Percentiles rank a stretch among this genome's conserved stretches.
Evolutionary conservation across 2,113 vertebrate genomes (phyloP).

Genomic region (Thalassarche chlororhynchos): DNA sequence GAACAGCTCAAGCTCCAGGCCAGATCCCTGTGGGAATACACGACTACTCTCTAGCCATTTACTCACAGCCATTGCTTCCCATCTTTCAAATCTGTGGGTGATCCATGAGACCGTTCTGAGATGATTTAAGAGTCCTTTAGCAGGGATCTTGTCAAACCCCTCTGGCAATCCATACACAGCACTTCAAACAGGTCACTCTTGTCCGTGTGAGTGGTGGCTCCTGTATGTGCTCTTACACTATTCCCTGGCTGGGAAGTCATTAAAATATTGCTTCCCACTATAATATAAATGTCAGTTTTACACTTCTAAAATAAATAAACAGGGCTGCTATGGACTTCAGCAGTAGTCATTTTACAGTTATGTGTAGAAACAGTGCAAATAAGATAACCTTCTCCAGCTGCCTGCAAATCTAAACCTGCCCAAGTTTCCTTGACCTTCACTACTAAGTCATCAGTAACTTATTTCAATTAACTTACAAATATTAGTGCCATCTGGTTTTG

Average conservation of each 20-base stretch:
- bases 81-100: neutral
- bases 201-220: neutral
- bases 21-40: neutral
- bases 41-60: neutral
- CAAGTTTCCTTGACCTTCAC: neutral
- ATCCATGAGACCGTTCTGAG: neutral
- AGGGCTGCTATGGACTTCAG: neutral
- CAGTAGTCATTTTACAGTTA: conserved; percentile 11
- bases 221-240: neutral
- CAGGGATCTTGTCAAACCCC: neutral
- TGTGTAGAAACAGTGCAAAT: conserved; percentile 29
- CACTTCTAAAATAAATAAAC: conserved; percentile 37
- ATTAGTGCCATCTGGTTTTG: conserved; percentile 5
- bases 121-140: neutral
- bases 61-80: neutral
- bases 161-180: neutral
- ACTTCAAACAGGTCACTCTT: neutral
- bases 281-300: conserved; percentile 24
- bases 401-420: conserved; percentile 24
- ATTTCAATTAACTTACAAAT: conserved; percentile 41
- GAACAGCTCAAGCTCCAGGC: neutral
- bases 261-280: neutral
- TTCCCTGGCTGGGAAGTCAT: neutral
- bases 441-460: neutral
- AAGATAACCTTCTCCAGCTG: conserved; percentile 62